These are phyloP conservation scores for Ahaetulla prasina DNA, from an alignment of 2,113 vertebrate species.

Conservation along the genomic window DNA sequence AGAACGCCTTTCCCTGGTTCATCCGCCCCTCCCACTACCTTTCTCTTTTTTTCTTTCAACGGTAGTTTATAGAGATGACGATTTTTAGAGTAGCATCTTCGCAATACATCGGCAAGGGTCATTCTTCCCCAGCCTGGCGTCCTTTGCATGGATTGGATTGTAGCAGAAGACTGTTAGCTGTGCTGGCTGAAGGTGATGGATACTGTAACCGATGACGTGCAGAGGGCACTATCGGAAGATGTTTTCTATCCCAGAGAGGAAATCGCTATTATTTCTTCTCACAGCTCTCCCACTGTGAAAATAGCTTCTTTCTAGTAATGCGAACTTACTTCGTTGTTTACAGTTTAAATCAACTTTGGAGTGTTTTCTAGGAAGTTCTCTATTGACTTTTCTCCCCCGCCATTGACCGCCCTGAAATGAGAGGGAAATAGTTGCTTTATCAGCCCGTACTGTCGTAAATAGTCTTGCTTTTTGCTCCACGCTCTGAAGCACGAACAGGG, in stretches of 20 bases:
- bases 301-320: background rate
- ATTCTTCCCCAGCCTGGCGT: background rate
- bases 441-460: conserved; percentile 16
- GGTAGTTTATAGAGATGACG: background rate
- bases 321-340: conserved; percentile 5
- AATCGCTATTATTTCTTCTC: background rate
- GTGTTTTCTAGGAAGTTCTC: conserved; percentile 10
- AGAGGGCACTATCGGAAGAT: background rate
- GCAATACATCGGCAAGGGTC: background rate
- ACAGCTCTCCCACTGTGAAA: conserved; percentile 18
- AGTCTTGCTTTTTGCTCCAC: background rate
- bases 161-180: background rate
- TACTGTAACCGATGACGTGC: background rate
- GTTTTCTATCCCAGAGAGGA: background rate
- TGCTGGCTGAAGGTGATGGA: background rate
- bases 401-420: conserved; percentile 21
- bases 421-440: conserved; percentile 23
- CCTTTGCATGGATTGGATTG: background rate
- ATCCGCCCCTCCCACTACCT: background rate
- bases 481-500: background rate
- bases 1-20: background rate
- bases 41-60: background rate
- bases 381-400: conserved; percentile 12
- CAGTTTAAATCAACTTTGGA: conserved; percentile 33
- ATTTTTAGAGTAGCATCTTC: background rate